A percentile compares a stretch with the other conserved stretches of the same genome.
Conservation (phyloP, 2,888 invertebrate genomes). For the Spodoptera littoralis region DNA sequence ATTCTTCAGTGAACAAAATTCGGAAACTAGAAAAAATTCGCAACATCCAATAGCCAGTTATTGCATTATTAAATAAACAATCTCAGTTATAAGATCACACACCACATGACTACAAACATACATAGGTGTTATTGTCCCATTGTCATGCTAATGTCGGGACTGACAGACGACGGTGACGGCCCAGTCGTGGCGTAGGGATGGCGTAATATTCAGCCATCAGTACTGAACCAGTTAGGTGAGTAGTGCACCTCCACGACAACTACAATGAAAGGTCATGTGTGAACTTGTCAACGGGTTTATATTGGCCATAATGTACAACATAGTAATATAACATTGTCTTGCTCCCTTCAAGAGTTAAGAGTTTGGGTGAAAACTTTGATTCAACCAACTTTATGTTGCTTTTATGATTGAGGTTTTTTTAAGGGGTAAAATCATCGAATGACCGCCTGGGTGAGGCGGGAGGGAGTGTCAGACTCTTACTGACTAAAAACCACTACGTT, state of each 20-base stretch:
- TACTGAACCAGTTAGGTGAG: constrained; percentile 59
- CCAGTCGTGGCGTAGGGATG: constrained; percentile 58
- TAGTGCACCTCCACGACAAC: constrained; percentile 49
- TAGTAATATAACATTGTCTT: background rate
- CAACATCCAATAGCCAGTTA: too few relatives aligned
- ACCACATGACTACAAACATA: constrained; percentile 49
- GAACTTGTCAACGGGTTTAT: constrained; percentile 43
- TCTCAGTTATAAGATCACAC: constrained; percentile 18
- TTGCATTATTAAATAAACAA: too few relatives aligned
- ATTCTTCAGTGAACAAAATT: too few relatives aligned
- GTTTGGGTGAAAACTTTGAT: too few relatives aligned
- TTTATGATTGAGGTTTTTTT: too few relatives aligned
- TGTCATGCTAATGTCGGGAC: constrained; percentile 83
- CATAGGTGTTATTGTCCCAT: constrained; percentile 75
- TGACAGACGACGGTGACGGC: constrained; percentile 79
- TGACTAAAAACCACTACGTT: too few relatives aligned
- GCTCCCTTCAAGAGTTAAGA: too few relatives aligned
- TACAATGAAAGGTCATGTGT: constrained; percentile 65
- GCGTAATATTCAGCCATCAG: constrained; percentile 59
- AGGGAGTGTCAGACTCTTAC: too few relatives aligned
- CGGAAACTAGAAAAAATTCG: too few relatives aligned
- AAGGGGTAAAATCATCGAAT: too few relatives aligned
- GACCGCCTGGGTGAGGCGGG: too few relatives aligned
- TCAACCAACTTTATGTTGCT: too few relatives aligned
- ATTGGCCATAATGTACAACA: constrained; percentile 9